Conservation (phyloP, 2,797 vertebrate species). For the Balearica regulorum region DNA sequence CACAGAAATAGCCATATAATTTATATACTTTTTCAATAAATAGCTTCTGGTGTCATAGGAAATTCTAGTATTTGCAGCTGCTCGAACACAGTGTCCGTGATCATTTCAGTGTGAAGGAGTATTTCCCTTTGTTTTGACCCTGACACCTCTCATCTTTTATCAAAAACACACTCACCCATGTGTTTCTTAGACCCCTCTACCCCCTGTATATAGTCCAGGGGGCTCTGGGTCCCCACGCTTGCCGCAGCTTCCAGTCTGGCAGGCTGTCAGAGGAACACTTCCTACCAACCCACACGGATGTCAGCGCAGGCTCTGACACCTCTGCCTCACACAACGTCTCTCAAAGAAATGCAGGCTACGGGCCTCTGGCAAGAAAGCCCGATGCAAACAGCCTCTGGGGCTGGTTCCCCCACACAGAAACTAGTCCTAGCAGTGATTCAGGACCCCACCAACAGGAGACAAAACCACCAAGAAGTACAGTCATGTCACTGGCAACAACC, state of each 20-base stretch:
- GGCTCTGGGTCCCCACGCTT: background rate
- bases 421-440: background rate
- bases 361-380: too few species aligned
- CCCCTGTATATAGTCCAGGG: background rate
- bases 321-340: fast-evolving
- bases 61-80: background rate
- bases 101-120: background rate
- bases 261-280: background rate
- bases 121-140: background rate
- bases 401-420: fast-evolving
- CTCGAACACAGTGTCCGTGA: fast-evolving
- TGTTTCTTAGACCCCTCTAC: background rate
- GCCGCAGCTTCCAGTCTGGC: fast-evolving
- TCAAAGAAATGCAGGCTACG: fast-evolving
- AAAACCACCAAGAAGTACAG: too few species aligned
- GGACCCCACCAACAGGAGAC: background rate
- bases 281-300: background rate
- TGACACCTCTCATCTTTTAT: background rate
- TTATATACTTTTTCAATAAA: background rate
- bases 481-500: too few species aligned
- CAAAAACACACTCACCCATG: background rate
- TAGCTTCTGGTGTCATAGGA: background rate
- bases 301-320: background rate
- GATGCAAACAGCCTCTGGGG: background rate
- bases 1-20: background rate